Evolutionary conservation across 1,140 invertebrate species (phyloP).

Genomic region (Rhyacophila brunnea): DNA sequence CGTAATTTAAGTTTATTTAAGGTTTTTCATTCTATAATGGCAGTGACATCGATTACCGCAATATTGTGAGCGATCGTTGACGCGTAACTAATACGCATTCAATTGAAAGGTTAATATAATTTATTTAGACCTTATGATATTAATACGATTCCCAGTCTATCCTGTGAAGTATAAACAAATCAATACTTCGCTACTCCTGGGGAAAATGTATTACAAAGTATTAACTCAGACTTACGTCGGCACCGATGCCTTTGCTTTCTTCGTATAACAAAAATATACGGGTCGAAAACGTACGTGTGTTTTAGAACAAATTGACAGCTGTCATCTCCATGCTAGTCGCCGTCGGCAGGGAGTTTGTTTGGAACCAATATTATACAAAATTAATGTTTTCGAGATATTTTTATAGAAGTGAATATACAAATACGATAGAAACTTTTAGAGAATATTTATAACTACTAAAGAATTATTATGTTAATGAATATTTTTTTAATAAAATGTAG

Average conservation of each 20-base stretch:
- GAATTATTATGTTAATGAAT: no score
- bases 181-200: slow-evolving; percentile 8
- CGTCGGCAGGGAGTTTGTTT: background rate
- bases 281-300: background rate
- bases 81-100: background rate
- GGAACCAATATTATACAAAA: no score
- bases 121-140: background rate
- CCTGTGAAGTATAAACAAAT: slow-evolving; percentile 2
- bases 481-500: no score
- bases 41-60: background rate
- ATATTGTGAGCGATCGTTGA: background rate
- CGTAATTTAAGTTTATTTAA: background rate
- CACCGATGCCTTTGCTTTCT: background rate
- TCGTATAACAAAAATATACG: background rate
- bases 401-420: no score
- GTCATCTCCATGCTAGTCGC: background rate
- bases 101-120: background rate
- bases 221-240: background rate
- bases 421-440: no score
- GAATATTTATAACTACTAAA: no score
- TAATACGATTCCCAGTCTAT: background rate
- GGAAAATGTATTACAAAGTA: background rate
- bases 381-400: no score
- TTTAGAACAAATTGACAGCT: background rate
- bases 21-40: background rate